Evolutionary conservation across 2,113 vertebrate species (phyloP), one percentile per base, ranked within the genome.

Genomic region (Jacana jacana): DNA sequence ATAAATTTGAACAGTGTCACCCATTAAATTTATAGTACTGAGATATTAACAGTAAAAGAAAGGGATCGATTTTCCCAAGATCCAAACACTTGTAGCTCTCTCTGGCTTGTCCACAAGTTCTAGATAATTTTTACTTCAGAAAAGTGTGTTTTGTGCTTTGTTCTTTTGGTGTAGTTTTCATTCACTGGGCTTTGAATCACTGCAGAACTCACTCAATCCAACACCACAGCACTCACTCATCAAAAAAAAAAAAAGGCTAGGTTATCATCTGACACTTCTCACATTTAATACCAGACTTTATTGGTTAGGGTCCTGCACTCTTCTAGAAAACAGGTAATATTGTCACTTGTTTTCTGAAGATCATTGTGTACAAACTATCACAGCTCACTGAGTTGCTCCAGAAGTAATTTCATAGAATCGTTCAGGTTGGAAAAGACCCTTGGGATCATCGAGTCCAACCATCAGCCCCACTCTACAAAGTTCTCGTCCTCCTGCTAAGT

Each of bases 361-460:
- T 24, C 10, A 9, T 12, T 52, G 16, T 0, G 0, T 40, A 39
- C 40, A 57, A 63, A 35, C 22, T 17, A 49, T 39, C n/a, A 42
- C 25, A 70, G 17, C 9, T 84, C 14, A 20, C 20, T 25, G 27
- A 55, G 7, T 40, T 79, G 64, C 17, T 84, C 33, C 31, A 68
- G 40, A 33, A 92, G 37, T 8, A 75, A 79, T 64, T 81, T 93
- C 44, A n/a, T n/a, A n/a, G n/a, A n/a, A n/a, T n/a, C n/a, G n/a
- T n/a, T n/a, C n/a, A n/a, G n/a, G n/a, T n/a, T n/a, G n/a, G n/a
- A n/a, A n/a, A n/a, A n/a, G n/a, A n/a, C n/a, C n/a, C n/a, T n/a
- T n/a, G n/a, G n/a, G n/a, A n/a, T n/a, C n/a, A n/a, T n/a, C n/a
- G n/a, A n/a, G n/a, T n/a, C n/a, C n/a, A n/a, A n/a, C n/a, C n/a